These are phyloP conservation scores for Tinea pellionella DNA, from an alignment of 2,888 invertebrate species.

Conservation along the genomic window DNA sequence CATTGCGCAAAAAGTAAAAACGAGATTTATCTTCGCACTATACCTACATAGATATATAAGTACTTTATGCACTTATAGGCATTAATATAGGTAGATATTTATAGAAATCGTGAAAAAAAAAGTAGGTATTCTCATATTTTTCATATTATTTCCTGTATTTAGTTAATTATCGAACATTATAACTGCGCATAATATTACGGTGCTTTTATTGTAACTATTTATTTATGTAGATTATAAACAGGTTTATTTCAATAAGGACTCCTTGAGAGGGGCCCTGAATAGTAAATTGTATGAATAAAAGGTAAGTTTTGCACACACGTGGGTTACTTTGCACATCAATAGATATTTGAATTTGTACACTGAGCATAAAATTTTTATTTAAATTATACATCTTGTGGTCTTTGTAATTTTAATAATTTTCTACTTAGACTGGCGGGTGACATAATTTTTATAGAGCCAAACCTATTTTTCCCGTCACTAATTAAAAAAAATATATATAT, in stretches of 20 bases:
- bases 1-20: too few relatives aligned
- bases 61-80: too few relatives aligned
- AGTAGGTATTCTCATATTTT: too few relatives aligned
- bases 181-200: neutral
- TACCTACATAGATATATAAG: too few relatives aligned
- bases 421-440: neutral
- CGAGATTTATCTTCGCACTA: too few relatives aligned
- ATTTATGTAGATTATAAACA: conserved; percentile 7
- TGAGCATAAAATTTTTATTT: neutral
- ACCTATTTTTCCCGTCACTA: too few relatives aligned
- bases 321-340: conserved; percentile 8
- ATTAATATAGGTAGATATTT: too few relatives aligned
- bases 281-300: conserved; percentile 1
- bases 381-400: neutral
- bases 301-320: conserved; percentile 13
- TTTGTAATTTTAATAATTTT: neutral
- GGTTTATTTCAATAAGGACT: conserved; percentile 9
- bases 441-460: neutral
- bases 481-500: too few relatives aligned
- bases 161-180: neutral
- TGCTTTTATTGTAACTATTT: neutral
- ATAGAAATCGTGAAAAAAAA: too few relatives aligned
- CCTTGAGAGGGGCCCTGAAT: conserved; percentile 7
- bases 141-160: too few relatives aligned
- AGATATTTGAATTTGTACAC: neutral